Base-by-base conservation (phyloP, 2,113 vertebrate species). In the Ophthalmolycus amberensis region DNA sequence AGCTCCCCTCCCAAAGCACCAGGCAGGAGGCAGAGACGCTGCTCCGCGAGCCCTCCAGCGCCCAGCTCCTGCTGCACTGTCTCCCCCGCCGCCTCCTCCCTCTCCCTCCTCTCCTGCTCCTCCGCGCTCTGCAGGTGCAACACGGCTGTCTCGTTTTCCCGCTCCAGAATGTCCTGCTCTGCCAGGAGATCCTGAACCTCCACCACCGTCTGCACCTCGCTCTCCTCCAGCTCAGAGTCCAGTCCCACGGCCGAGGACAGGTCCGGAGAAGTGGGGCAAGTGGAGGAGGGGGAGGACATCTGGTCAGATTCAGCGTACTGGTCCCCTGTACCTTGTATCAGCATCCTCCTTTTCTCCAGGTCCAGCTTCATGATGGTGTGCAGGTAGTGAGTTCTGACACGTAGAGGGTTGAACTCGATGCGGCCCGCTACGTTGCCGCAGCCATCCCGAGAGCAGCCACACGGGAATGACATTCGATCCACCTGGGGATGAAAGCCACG, bases 341-440 rank as follows among this genome's bases (percentile, higher is more conserved):
- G 93, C 85, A 96, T 88, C 9, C 94, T 94, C 75, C 96, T 97
- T 92, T 94, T 96, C 93, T 98, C 96, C 88, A 97, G 94, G 93
- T 98, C 97, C 92, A 99, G 96, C 93, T 98, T 99, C 98, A 99
- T 99, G 92, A 99, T 93, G 87, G 98, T 99, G 95, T 99, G 98
- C 76, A 99, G 96, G 94, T 97, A 99, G 93, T 99, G 98, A 59
- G 98, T 98, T 91, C 98, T 94, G 42, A 99, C 98, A 0, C 98
- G 97, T 20, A 99, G 95, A 0, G 98, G 98, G 59, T 99, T 99
- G 92, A 99, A 99, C 91, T 99, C 98, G 65, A 99, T 97, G 9
- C 98, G 95, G 1, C 98, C 98, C 0, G 96, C 96, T 42, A 92
- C 88, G 85, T 99, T 99, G 3, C 97, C 96, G 1, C 98, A 99